Base-by-base conservation (phyloP, 2,888 invertebrate species). In the Aphelenchoides bicaudatus region DNA sequence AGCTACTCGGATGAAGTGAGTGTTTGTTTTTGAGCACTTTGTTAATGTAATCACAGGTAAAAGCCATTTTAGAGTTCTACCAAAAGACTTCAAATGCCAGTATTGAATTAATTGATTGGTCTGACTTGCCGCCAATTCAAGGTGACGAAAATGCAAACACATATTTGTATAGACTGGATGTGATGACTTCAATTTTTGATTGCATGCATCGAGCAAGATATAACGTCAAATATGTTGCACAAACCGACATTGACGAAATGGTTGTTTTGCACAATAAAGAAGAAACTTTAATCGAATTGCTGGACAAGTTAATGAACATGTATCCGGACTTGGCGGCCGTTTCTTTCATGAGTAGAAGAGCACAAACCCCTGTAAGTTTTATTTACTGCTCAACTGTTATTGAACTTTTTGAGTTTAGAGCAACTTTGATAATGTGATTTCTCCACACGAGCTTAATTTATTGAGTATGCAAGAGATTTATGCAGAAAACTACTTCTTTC, bases 1-100 rank as follows among this genome's bases (percentile, higher is more conserved):
- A 63, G 61, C 31, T 65, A 66, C 48, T 60, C 67, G 10, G 49
- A 57, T 43, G 65, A 64, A 39, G 63, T 52, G 19, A 50, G 48
- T 23, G n/a, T 4, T n/a, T 21, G 51, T 19, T 8, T 8, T n/a
- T 10, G 43, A 43, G 8, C n/a, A 6, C 10, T 8, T 43, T 10
- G 10, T 6, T 21, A 10, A 25, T 25, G 10, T 43, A n/a, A n/a
- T n/a, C n/a, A 13, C 50, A 53, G 25, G 25, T 59, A 0, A n/a
- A 34, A 16, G 38, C 56, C 8, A 43, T 59, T 1, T 25, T 59
- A 16, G 50, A 61, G 19, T 59, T 59, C 28, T 59, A 59, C 27
- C 29, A 29, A 23, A n/a, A n/a, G 6, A 60, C 16, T 10, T 34
- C 59, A 25, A 51, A 51, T n/a, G 49, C 23, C 25, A 27, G 27